Conservation (phyloP, 2,797 vertebrate species). For the Rhinella marina region DNA sequence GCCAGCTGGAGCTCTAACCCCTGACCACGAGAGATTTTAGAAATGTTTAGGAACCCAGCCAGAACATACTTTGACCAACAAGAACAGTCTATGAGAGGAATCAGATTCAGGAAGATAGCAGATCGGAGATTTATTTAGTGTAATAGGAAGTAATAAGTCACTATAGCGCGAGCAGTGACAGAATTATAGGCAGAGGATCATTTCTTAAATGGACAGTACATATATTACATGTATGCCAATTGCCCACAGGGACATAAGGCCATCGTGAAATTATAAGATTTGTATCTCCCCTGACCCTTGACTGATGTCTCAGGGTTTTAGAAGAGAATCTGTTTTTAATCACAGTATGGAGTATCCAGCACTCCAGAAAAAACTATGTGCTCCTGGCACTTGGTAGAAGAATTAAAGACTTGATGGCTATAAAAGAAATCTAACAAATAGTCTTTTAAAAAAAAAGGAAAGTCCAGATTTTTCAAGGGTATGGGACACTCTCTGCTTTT, state of each 20-base stretch:
- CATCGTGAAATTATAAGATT: neutral
- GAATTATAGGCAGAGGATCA: neutral
- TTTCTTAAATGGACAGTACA: neutral
- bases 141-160: constrained; percentile 33
- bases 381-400: neutral
- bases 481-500: neutral
- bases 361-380: neutral
- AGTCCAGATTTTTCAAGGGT: neutral
- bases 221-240: neutral
- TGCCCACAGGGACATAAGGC: neutral
- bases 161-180: neutral
- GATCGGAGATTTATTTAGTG: constrained; percentile 20
- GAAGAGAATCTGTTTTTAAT: neutral
- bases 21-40: constrained; percentile 20
- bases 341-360: neutral
- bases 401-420: too few relatives aligned
- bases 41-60: constrained; percentile 29
- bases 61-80: constrained; percentile 35
- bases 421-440: neutral
- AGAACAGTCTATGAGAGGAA: constrained; percentile 29
- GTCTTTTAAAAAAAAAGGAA: neutral
- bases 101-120: constrained; percentile 42
- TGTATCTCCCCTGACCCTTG: neutral
- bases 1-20: constrained; percentile 48
- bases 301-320: neutral